These are phyloP conservation scores for Tyria jacobaeae DNA, from an alignment of 2,888 invertebrate genomes.

Conservation along the genomic window DNA sequence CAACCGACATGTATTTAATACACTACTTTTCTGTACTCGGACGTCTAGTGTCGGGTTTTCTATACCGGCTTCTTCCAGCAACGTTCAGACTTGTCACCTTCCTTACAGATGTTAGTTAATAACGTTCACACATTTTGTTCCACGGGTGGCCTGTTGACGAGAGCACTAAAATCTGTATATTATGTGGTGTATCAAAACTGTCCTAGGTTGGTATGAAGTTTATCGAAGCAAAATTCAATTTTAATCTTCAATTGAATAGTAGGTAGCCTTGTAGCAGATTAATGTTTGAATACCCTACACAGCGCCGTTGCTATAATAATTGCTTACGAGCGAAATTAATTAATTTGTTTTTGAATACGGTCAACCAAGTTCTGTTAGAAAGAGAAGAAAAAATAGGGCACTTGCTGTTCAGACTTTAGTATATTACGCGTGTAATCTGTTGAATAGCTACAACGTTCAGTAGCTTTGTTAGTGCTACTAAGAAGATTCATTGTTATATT, in stretches of 20 bases:
- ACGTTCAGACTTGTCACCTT: not conserved
- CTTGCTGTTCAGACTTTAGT: too few species aligned
- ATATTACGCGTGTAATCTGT: not conserved
- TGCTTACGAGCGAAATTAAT: not conserved
- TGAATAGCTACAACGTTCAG: not conserved
- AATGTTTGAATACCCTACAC: not conserved
- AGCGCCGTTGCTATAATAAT: not conserved
- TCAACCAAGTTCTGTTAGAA: not conserved
- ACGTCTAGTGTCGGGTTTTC: not conserved
- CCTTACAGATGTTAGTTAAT: not conserved
- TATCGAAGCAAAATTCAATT: not conserved
- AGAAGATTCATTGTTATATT: not conserved
- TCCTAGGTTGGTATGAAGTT: too few species aligned
- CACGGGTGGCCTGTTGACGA: not conserved
- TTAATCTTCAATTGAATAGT: not conserved
- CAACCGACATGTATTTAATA: not conserved
- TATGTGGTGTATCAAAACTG: not conserved
- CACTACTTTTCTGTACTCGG: not conserved
- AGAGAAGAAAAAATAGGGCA: not conserved
- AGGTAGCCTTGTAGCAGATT: not conserved
- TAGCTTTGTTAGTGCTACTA: not conserved
- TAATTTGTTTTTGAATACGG: not conserved
- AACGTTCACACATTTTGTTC: not conserved
- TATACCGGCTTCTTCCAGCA: not conserved
- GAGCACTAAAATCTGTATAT: not conserved